A percentile compares a stretch with the other conserved stretches of the same genome.
Evolutionary conservation across 1,140 invertebrate species (phyloP).

Genomic region (Drusus annulatus): DNA sequence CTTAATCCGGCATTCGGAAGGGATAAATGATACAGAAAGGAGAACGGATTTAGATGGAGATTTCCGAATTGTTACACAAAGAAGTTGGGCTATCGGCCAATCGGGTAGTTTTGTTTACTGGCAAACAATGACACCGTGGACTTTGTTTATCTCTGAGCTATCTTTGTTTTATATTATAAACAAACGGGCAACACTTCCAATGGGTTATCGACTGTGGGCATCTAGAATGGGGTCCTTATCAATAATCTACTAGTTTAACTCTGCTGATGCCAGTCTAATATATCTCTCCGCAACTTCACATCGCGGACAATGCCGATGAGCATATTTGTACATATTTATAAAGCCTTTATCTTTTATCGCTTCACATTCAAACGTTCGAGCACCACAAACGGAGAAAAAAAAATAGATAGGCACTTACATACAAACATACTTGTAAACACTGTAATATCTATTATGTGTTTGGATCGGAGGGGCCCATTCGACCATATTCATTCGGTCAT

Average conservation of each 20-base stretch:
- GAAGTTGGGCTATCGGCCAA: conserved; percentile 30
- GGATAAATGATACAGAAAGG: conserved; percentile 14
- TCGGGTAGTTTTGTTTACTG: conserved; percentile 20
- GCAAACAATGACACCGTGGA: conserved; percentile 22
- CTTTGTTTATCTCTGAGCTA: not conserved
- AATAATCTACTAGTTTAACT: too few species aligned
- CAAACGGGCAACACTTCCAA: conserved; percentile 8
- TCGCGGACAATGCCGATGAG: too few species aligned
- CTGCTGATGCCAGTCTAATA: too few species aligned
- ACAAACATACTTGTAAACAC: too few species aligned
- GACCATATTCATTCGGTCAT: too few species aligned
- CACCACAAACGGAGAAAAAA: too few species aligned
- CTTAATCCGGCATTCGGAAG: conserved; percentile 27
- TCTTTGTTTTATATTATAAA: conserved; percentile 33
- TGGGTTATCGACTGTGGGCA: not conserved
- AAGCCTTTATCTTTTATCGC: not conserved
- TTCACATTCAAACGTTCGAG: not conserved
- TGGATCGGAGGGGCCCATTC: too few species aligned
- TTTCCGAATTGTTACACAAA: conserved; percentile 25
- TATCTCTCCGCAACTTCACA: too few species aligned
- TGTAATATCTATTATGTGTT: too few species aligned
- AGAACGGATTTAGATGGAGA: conserved; percentile 19
- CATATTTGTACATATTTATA: not conserved
- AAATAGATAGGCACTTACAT: too few species aligned
- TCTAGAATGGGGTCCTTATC: not conserved